Conservation (phyloP, 2,888 invertebrate species). For the Troides helena region DNA sequence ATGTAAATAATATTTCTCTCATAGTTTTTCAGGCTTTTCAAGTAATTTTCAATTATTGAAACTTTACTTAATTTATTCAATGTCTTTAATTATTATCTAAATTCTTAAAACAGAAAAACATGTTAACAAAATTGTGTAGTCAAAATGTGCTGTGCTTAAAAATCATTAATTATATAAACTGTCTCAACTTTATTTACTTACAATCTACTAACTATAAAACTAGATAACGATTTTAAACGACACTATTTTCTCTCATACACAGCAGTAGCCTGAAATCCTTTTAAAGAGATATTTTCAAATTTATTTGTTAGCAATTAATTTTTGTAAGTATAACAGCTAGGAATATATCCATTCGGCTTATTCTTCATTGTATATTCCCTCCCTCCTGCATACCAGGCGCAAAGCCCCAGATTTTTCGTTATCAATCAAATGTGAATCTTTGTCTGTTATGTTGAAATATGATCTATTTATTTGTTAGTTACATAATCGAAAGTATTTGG, state of each 20-base stretch:
- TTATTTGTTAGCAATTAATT: too few relatives aligned
- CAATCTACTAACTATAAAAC: conserved; percentile 11
- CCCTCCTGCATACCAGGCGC: too few relatives aligned
- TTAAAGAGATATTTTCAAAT: too few relatives aligned
- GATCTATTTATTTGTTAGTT: too few relatives aligned
- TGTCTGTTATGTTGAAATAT: too few relatives aligned
- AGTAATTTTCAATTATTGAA: neutral
- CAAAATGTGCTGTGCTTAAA: neutral
- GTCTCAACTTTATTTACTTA: neutral
- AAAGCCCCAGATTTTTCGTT: too few relatives aligned
- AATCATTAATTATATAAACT: neutral
- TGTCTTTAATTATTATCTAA: neutral
- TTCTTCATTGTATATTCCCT: too few relatives aligned
- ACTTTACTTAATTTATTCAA: neutral
- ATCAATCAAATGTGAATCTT: too few relatives aligned
- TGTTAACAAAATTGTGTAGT: neutral
- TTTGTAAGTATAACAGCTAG: too few relatives aligned
- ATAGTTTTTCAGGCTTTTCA: conserved; percentile 14
- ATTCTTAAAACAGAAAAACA: neutral
- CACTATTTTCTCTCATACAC: neutral
- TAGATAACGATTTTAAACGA: conserved; percentile 5
- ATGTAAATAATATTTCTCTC: conserved; percentile 22
- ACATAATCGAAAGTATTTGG: too few relatives aligned
- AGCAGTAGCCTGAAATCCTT: neutral
- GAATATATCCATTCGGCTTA: too few relatives aligned